A percentile compares a stretch with the other conserved stretches of the same genome.
Evolutionary conservation across 2,888 invertebrate species (phyloP).

Genomic region (Hoplodrina ambigua): DNA sequence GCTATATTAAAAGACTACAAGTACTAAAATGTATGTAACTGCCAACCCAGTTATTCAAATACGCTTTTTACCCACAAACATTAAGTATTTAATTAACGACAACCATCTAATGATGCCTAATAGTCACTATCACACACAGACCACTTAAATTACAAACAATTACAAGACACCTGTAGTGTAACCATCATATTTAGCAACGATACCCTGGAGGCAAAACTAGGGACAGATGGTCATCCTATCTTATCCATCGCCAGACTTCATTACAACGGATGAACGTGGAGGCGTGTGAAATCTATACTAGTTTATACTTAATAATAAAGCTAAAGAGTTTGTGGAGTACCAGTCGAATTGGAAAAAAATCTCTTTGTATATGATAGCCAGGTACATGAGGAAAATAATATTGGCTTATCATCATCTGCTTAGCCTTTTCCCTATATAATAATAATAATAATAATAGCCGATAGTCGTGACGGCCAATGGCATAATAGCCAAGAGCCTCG

Average conservation of each 20-base stretch:
- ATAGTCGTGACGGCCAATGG: too few species aligned
- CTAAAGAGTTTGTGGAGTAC: too few species aligned
- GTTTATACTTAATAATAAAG: too few species aligned
- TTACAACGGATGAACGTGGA: conserved; percentile 36
- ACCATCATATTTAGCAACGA: conserved; percentile 27
- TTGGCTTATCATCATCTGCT: too few species aligned
- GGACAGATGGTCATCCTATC: conserved; percentile 44
- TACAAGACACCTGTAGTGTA: conserved; percentile 37
- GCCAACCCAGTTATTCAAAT: neutral
- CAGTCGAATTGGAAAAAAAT: too few species aligned
- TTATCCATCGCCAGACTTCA: conserved; percentile 35
- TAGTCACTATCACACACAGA: conserved; percentile 29
- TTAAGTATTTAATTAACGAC: conserved; percentile 22
- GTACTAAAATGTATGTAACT: neutral
- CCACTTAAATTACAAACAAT: conserved; percentile 39
- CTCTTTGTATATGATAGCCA: too few species aligned
- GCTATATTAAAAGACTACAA: neutral
- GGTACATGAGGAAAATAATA: too few species aligned
- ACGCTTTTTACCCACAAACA: neutral
- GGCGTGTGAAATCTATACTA: conserved; percentile 28
- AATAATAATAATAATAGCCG: too few species aligned
- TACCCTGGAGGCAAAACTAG: conserved; percentile 1
- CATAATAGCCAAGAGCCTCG: too few species aligned
- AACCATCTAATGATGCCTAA: conserved; percentile 27
- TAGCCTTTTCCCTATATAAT: too few species aligned